Evolutionary conservation across 2,888 invertebrate genomes (phyloP).

Genomic region (Leptopilina myrica): DNA sequence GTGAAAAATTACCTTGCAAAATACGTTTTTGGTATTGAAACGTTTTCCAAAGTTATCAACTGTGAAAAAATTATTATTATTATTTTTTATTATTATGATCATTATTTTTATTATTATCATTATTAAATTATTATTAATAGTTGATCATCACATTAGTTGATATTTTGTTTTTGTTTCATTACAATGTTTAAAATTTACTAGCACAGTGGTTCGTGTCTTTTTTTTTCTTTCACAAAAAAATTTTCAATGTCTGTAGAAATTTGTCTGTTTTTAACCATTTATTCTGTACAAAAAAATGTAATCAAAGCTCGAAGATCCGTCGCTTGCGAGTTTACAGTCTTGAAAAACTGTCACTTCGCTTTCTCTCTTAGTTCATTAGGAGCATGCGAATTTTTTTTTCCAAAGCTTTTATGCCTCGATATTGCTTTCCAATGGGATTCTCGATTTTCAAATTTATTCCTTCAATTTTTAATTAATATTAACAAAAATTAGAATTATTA

Average conservation of each 20-base stretch:
- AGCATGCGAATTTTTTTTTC: slow-evolving; percentile 19
- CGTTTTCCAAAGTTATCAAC: slow-evolving; percentile 9
- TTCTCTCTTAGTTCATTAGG: not conserved
- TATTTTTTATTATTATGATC: not conserved
- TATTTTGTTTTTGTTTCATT: not conserved
- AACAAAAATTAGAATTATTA: too few relatives aligned
- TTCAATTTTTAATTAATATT: not conserved
- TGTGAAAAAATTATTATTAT: not conserved
- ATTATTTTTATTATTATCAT: not conserved
- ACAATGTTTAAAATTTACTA: not conserved
- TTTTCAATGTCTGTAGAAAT: not conserved
- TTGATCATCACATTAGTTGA: not conserved
- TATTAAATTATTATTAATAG: too few relatives aligned
- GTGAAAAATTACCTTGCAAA: not conserved
- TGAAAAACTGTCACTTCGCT: slow-evolving; percentile 19
- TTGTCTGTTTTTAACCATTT: not conserved
- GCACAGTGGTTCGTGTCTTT: too few relatives aligned
- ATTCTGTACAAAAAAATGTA: not conserved
- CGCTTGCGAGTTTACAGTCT: slow-evolving; percentile 50
- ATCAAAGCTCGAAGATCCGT: slow-evolving; percentile 54
- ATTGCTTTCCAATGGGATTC: not conserved
- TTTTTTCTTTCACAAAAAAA: not conserved
- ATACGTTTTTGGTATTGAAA: not conserved
- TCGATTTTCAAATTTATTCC: not conserved
- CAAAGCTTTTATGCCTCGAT: slow-evolving; percentile 12